Evolutionary conservation across 2,797 vertebrate species (phyloP).

Genomic region (Trichosurus vulpecula): DNA sequence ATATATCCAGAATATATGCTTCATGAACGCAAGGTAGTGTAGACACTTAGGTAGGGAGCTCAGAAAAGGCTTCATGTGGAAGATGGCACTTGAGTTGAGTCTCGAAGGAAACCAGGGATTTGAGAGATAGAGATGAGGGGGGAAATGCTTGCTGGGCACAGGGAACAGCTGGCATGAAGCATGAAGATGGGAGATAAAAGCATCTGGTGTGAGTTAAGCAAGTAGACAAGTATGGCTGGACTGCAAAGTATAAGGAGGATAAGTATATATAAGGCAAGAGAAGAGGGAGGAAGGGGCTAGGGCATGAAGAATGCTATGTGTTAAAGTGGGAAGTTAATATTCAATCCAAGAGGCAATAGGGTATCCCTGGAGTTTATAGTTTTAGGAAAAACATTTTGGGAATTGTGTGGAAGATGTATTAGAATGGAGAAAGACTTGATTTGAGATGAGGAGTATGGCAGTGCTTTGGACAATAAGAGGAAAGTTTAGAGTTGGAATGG

Average conservation of each 20-base stretch:
- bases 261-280: not conserved
- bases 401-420: not conserved
- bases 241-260: not conserved
- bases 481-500: not conserved
- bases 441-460: not conserved
- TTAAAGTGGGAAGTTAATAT: not conserved
- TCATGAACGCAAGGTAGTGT: not conserved
- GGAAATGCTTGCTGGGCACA: not conserved
- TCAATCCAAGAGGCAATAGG: not conserved
- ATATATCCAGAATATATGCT: not conserved
- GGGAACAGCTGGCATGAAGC: not conserved
- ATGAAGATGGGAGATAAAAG: not conserved
- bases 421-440: not conserved
- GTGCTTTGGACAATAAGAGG: not conserved
- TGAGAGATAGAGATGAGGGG: not conserved
- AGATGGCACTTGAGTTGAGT: not conserved
- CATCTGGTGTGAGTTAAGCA: not conserved
- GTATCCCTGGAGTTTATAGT: not conserved
- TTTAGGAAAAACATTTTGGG: not conserved
- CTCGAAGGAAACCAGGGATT: not conserved
- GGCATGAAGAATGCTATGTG: not conserved
- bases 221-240: not conserved
- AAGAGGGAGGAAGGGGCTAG: not conserved
- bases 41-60: not conserved
- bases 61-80: not conserved